Percentiles rank a stretch among this genome's conserved stretches.
Evolutionary conservation across 2,113 vertebrate genomes (phyloP).

Genomic region (Rhea pennata): DNA sequence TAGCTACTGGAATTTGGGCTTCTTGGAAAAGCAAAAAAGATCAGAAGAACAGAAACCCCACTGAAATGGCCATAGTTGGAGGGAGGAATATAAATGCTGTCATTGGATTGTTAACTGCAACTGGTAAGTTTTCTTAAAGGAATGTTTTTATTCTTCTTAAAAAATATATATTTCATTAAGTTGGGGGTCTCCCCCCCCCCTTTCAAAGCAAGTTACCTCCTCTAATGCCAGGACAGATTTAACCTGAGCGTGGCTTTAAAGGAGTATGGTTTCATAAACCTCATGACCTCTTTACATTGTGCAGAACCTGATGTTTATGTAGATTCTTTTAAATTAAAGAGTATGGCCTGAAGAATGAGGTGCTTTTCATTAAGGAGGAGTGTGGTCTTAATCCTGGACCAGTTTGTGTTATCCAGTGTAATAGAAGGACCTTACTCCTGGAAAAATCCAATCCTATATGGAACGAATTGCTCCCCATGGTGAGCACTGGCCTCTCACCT

Average conservation of each 20-base stretch:
- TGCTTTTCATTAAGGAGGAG: background rate
- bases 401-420: slow-evolving; percentile 9
- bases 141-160: background rate
- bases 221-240: slow-evolving; percentile 42
- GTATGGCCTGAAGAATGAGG: background rate
- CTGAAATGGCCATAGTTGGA: slow-evolving; percentile 80
- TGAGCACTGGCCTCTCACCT: background rate
- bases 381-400: background rate
- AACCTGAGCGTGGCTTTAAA: slow-evolving; percentile 32
- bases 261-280: slow-evolving; percentile 46
- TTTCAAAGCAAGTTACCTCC: slow-evolving; percentile 72
- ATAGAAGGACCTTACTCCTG: background rate
- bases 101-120: slow-evolving; percentile 78
- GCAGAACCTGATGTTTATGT: slow-evolving; percentile 32
- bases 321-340: slow-evolving; percentile 44
- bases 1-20: slow-evolving; percentile 82
- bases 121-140: slow-evolving; percentile 63
- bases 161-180: background rate
- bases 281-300: slow-evolving; percentile 50
- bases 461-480: background rate
- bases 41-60: slow-evolving; percentile 70
- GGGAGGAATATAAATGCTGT: slow-evolving; percentile 80
- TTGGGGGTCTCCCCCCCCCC: background rate
- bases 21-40: slow-evolving; percentile 80
- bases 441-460: background rate